Evolutionary conservation across 2,113 vertebrate species (phyloP).

Genomic region (Lucifuga dentata): DNA sequence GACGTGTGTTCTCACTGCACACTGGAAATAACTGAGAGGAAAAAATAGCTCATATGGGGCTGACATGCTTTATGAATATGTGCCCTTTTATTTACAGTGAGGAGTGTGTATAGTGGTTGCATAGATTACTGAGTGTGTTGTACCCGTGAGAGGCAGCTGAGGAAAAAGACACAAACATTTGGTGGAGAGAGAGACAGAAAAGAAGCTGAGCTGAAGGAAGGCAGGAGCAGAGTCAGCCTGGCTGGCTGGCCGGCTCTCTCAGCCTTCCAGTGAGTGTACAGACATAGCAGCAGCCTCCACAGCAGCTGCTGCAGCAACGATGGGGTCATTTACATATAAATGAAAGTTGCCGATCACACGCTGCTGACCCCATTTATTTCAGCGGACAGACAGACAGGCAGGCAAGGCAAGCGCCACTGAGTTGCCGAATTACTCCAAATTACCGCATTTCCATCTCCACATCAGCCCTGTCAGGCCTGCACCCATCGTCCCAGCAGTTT

Average conservation of each 20-base stretch:
- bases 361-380: slow-evolving; percentile 88
- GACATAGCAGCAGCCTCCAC: slow-evolving; percentile 66
- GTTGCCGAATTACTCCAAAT: slow-evolving; percentile 88
- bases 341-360: slow-evolving; percentile 89
- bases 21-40: background rate
- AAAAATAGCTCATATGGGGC: background rate
- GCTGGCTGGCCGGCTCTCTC: slow-evolving; percentile 32
- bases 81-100: background rate
- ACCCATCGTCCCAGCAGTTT: slow-evolving; percentile 73
- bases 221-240: slow-evolving; percentile 30
- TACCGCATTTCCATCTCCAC: slow-evolving; percentile 87
- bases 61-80: background rate
- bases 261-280: slow-evolving; percentile 65
- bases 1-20: background rate
- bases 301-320: slow-evolving; percentile 76
- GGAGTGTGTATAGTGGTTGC: background rate
- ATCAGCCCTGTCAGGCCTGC: slow-evolving; percentile 82
- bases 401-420: slow-evolving; percentile 80
- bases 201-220: slow-evolving; percentile 27
- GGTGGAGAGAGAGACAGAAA: slow-evolving; percentile 11
- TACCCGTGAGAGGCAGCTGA: background rate
- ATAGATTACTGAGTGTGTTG: background rate
- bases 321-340: slow-evolving; percentile 89
- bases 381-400: slow-evolving; percentile 85
- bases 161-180: slow-evolving; percentile 15